Percentiles rank a stretch among this genome's conserved stretches.
These are phyloP conservation scores for Agrochola circellaris DNA, from an alignment of 2,888 invertebrate species.

Conservation along the genomic window DNA sequence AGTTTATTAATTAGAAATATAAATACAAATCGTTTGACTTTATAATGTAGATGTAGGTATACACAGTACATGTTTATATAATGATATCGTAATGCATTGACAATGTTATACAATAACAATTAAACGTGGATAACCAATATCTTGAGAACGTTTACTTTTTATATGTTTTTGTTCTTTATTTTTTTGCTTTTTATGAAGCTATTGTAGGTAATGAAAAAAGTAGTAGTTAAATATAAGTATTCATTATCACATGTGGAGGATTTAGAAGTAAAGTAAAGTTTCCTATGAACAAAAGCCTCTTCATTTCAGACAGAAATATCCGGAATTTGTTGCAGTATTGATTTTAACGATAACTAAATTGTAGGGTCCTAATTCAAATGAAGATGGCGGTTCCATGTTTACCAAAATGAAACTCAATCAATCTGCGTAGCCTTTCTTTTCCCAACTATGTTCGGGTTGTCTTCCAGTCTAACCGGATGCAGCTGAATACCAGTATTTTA, in stretches of 20 bases:
- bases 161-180: slow-evolving; percentile 16
- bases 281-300: neutral
- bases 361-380: neutral
- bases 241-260: neutral
- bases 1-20: no score
- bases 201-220: neutral
- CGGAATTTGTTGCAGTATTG: neutral
- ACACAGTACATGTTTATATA: slow-evolving; percentile 44
- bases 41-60: slow-evolving; percentile 3
- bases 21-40: no score
- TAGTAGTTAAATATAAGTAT: neutral
- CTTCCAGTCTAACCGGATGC: no score
- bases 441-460: no score
- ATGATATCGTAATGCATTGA: slow-evolving; percentile 35
- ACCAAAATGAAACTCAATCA: neutral
- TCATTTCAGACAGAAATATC: neutral
- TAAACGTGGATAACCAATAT: slow-evolving; percentile 56
- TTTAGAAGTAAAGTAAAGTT: neutral
- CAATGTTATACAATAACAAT: slow-evolving; percentile 59
- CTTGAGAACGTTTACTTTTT: slow-evolving; percentile 21
- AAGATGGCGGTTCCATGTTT: neutral
- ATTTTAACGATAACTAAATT: neutral
- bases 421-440: no score
- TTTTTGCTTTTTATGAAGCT: neutral
- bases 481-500: no score